Evolutionary conservation across 1,140 invertebrate genomes (phyloP), one percentile per base, ranked within the genome.

Genomic region (Brachionus koreanus): DNA sequence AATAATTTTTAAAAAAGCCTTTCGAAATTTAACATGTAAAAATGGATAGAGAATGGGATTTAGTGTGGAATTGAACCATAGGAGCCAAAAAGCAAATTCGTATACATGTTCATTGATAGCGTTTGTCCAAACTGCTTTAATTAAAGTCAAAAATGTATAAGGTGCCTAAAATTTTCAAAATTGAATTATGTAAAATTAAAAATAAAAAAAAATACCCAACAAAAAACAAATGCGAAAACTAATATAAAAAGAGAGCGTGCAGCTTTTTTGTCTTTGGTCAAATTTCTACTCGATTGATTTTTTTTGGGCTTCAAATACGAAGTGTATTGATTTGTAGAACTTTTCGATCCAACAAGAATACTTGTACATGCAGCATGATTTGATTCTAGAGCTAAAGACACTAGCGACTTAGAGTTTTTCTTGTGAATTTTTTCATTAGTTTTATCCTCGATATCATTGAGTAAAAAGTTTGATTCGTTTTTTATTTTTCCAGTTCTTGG

Each of bases 1-100:
- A 3, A 84, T 35, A 23, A 84, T 82, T 42, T 82, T 82, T 10
- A 52, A 29, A 63, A 83, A 84, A 6, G 83, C 84, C 25, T 67
- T 49, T 35, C 84, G 83, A 77, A 83, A 84, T 63, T 77, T 52
- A 6, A 83, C 57, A 57, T 84, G 84, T 13, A 83, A 19, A 82
- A 83, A 67, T 6, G 85, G 85, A 74, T 87, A 87, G 29, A 87
- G 69, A 74, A 87, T 85, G 2, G 86, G 86, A 69, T 87, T 87
- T 2, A 86, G 35, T 5, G 85, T 82, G 5, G 86, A 84, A 61
- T 87, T 87, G 25, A 83, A 72, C 85, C 85, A 86, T 6, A 86
- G 69, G 19, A 87, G 46, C 86, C 86, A 86, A n/a, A 82, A 85
- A 7, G 85, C 63, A n/a, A 84, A 42, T 82, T 87, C 85, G 29